phyloP scores from a whole-genome alignment of 2,888 invertebrate species.

The Acanthosepion lycidas region DNA sequence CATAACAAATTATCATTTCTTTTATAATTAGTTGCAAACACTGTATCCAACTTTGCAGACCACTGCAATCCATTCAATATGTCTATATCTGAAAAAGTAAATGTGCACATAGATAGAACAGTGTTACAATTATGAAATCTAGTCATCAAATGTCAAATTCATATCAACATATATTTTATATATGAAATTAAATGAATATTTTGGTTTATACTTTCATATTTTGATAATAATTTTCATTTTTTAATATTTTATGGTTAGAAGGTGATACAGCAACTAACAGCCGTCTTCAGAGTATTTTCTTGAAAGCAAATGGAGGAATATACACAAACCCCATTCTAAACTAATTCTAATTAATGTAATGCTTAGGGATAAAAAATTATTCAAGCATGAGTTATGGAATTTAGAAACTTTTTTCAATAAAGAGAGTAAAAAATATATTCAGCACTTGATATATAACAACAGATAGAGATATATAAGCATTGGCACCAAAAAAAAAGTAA shows the following conservation, averaged over 20 bases:
- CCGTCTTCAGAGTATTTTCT: not conserved
- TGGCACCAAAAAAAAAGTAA: not conserved
- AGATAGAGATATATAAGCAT: not conserved
- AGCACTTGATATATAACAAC: not conserved
- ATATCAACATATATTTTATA: too few species aligned
- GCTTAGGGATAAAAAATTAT: not conserved
- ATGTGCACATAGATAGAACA: not conserved
- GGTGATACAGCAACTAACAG: not conserved
- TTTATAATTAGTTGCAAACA: conserved; percentile 73
- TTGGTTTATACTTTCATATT: not conserved
- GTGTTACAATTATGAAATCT: not conserved
- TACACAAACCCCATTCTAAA: not conserved
- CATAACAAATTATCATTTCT: conserved; percentile 75
- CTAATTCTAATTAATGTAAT: not conserved
- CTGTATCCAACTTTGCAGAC: conserved; percentile 74
- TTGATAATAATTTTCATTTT: not conserved
- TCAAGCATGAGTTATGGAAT: not conserved
- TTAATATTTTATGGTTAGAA: not conserved
- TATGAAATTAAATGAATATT: not conserved
- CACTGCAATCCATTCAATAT: conserved; percentile 76
- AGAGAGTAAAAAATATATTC: not conserved
- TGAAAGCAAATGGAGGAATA: not conserved
- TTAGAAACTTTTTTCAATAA: not conserved
- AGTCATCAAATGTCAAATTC: not conserved
- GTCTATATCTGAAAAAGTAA: conserved; percentile 72